These are phyloP conservation scores for Siniperca scherzeri DNA, from an alignment of 2,797 vertebrate genomes.

Conservation along the genomic window DNA sequence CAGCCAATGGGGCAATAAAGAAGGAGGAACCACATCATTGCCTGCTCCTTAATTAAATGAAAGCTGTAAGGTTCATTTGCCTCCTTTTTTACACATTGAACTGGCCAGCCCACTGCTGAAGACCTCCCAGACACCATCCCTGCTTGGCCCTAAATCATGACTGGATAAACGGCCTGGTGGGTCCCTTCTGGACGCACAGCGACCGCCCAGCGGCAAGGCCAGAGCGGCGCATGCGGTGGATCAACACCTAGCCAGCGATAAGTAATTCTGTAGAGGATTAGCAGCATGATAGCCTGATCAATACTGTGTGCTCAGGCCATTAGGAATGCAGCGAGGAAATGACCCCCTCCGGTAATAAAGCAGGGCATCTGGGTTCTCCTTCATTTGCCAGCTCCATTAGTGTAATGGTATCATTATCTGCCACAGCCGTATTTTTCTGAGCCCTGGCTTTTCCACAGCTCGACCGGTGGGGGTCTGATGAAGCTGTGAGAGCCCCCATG, in stretches of 20 bases:
- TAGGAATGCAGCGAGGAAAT: slow-evolving; percentile 97
- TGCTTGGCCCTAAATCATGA: slow-evolving; percentile 90
- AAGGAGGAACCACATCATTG: slow-evolving; percentile 85
- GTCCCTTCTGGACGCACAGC: slow-evolving; percentile 77
- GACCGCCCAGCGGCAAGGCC: slow-evolving; percentile 72
- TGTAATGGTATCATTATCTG: slow-evolving; percentile 99
- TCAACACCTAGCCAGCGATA: slow-evolving; percentile 93
- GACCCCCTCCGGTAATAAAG: slow-evolving; percentile 97
- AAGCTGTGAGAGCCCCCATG: slow-evolving; percentile 81
- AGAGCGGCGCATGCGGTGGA: slow-evolving; percentile 78
- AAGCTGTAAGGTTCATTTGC: slow-evolving; percentile 88
- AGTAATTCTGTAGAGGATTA: slow-evolving; percentile 99
- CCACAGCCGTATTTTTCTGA: slow-evolving; percentile 91
- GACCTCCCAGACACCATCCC: slow-evolving; percentile 85
- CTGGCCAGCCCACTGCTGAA: slow-evolving; percentile 78
- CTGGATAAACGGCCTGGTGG: slow-evolving; percentile 77
- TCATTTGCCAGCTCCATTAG: slow-evolving; percentile 98
- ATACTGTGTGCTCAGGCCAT: slow-evolving; percentile 94
- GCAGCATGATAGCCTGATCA: slow-evolving; percentile 98
- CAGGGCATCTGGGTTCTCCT: slow-evolving; percentile 95
- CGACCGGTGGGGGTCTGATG: slow-evolving; percentile 85
- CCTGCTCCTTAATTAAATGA: slow-evolving; percentile 94
- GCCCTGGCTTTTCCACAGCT: slow-evolving; percentile 78
- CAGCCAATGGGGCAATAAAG: slow-evolving; percentile 88
- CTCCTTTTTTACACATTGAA: slow-evolving; percentile 75